phyloP scores from a whole-genome alignment of 2,888 invertebrate genomes.

The Xestia rhomboidea region DNA sequence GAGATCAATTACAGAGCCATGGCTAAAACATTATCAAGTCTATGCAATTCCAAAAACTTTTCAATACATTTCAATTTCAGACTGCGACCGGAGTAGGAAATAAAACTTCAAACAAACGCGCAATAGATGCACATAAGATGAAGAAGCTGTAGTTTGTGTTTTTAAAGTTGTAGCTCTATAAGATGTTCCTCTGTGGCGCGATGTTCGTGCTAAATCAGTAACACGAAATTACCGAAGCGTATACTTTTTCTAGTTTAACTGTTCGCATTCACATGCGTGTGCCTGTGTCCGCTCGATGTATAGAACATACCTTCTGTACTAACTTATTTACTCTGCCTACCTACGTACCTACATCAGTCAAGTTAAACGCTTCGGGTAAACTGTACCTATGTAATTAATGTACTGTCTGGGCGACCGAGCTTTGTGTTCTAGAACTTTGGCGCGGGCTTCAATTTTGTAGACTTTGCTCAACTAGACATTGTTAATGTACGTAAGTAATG shows the following conservation, averaged over 20 bases:
- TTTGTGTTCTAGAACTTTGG: constrained; percentile 12
- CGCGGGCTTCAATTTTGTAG: neutral
- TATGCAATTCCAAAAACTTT: neutral
- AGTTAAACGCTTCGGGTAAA: constrained; percentile 18
- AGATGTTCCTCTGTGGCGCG: neutral
- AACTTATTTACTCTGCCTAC: neutral
- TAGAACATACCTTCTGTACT: neutral
- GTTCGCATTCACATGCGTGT: no score
- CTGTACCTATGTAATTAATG: constrained; percentile 36
- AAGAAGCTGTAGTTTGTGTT: neutral
- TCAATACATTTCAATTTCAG: no score
- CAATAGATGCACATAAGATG: neutral
- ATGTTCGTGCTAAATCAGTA: neutral
- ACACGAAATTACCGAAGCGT: neutral
- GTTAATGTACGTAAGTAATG: neutral
- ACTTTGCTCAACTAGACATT: neutral
- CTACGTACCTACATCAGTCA: constrained; percentile 13
- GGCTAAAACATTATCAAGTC: neutral
- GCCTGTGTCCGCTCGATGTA: neutral
- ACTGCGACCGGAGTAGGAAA: neutral
- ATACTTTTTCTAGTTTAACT: neutral
- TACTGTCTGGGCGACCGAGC: neutral
- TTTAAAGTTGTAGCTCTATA: neutral
- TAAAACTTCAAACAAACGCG: neutral
- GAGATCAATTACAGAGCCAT: neutral